Base-by-base conservation (phyloP, 2,797 vertebrate genomes). In the Enteromius anoplus region DNA sequence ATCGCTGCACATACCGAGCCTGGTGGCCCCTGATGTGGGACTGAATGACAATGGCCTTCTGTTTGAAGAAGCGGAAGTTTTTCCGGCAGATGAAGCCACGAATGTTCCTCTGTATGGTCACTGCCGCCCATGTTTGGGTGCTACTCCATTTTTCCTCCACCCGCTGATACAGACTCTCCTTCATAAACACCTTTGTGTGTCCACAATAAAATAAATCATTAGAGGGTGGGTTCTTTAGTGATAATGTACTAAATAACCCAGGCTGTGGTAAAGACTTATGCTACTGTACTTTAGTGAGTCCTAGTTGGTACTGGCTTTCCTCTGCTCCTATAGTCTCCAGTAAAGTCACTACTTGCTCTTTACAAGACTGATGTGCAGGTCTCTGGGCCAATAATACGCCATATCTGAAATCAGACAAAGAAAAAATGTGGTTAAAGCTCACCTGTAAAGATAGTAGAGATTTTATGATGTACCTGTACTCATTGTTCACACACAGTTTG, bases 11-110 rank as follows among this genome's bases (percentile, higher is more conserved):
- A 89, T 68, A 98, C 97, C 97, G 97, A 90, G 96, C 95, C 92
- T 96, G 96, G 86, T 97, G 95, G n/a, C 97, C 97, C 64, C 95
- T 88, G 85, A 97, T 95, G 14, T 95, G 95, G 80, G 97, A 96
- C 92, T 98, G 97, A 83, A 97, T 92, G 79, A 96, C 1, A 0
- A 95, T 96, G 89, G 95, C 95, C 86, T 97, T 97, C 88, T 95
- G 90, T 55, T 93, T 95, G 88, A 98, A 96, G 85, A 96, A 92
- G 21, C 83, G 93, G 88, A 96, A 96, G 89, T 93, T 96, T 75
- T 92, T 95, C 70, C 88, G 93, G 64, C 86, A 95, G 69, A 98
- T 91, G 75, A 96, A 95, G 47, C 92, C 84, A 0, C 93, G 90
- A 76, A 98, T 96, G 86, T 96, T 95, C 55, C 93, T 93, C 90